These are phyloP conservation scores for Yponomeuta plumbellus DNA, from an alignment of 2,888 invertebrate species.

Conservation along the genomic window DNA sequence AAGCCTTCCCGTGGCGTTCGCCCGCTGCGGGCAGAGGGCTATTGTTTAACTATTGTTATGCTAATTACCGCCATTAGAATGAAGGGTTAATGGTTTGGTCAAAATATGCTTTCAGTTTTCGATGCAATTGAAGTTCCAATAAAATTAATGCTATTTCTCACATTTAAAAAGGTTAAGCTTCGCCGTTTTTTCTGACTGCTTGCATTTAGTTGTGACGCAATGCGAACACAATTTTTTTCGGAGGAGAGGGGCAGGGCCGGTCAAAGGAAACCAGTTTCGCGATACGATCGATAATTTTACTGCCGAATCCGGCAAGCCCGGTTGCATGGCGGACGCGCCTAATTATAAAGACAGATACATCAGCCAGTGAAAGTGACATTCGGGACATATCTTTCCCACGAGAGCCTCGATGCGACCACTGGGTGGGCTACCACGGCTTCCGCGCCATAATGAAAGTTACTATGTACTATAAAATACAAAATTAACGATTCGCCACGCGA, in stretches of 20 bases:
- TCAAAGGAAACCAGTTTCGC: conserved; percentile 17
- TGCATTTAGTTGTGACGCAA: too few relatives aligned
- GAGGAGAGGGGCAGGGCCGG: background rate
- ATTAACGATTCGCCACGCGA: conserved; percentile 45
- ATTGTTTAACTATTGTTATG: too few relatives aligned
- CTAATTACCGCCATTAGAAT: too few relatives aligned
- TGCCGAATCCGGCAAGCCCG: conserved; percentile 15
- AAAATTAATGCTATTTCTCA: too few relatives aligned
- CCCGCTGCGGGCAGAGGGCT: too few relatives aligned
- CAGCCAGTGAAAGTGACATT: conserved; percentile 62
- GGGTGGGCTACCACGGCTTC: conserved; percentile 45
- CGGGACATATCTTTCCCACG: conserved; percentile 70
- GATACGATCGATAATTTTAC: conserved; percentile 20
- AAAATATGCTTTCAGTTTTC: too few relatives aligned
- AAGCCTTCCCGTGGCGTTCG: too few relatives aligned
- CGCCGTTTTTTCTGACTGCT: too few relatives aligned
- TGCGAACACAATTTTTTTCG: too few relatives aligned
- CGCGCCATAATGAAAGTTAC: conserved; percentile 28
- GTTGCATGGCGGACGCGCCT: conserved; percentile 2
- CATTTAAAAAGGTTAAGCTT: too few relatives aligned
- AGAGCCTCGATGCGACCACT: conserved; percentile 50
- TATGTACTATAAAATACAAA: conserved; percentile 23
- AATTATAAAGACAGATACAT: conserved; percentile 23
- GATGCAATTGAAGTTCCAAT: too few relatives aligned
- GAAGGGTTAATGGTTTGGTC: too few relatives aligned